Evolutionary conservation across 2,113 vertebrate genomes (phyloP).

Genomic region (Lucifuga dentata): DNA sequence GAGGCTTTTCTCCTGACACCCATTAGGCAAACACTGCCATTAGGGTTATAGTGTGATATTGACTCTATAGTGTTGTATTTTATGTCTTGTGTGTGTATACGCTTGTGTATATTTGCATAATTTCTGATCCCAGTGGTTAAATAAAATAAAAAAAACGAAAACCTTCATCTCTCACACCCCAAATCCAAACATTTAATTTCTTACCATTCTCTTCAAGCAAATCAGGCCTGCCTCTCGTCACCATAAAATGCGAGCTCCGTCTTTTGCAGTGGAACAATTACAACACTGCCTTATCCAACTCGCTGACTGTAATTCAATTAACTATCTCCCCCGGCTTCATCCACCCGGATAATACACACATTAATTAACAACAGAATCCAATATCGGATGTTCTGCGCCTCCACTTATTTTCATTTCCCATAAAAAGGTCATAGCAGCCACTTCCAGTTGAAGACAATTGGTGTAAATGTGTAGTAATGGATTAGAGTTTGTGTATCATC

Average conservation of each 20-base stretch:
- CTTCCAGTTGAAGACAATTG: slow-evolving; percentile 71
- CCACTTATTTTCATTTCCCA: slow-evolving; percentile 80
- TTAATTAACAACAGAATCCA: slow-evolving; percentile 84
- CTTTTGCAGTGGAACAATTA: slow-evolving; percentile 81
- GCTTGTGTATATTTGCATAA: slow-evolving; percentile 24
- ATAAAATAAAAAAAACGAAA: too few relatives aligned
- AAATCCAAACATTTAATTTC: slow-evolving; percentile 70
- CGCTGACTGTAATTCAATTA: slow-evolving; percentile 83
- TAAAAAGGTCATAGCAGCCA: slow-evolving; percentile 78
- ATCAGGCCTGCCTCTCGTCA: slow-evolving; percentile 65
- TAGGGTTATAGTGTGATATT: background rate
- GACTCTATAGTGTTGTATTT: too few relatives aligned
- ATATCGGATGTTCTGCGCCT: slow-evolving; percentile 77
- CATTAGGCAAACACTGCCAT: background rate
- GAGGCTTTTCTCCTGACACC: background rate
- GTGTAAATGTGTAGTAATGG: slow-evolving; percentile 66
- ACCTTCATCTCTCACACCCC: slow-evolving; percentile 58
- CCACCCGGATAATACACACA: slow-evolving; percentile 79
- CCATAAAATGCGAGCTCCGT: slow-evolving; percentile 64
- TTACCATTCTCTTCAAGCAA: slow-evolving; percentile 58
- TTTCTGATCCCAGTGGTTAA: slow-evolving; percentile 49
- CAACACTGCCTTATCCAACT: slow-evolving; percentile 77
- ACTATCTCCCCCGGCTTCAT: slow-evolving; percentile 75
- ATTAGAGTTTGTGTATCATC: slow-evolving; percentile 61
- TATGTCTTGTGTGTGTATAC: too few relatives aligned